phyloP scores from a whole-genome alignment of 2,888 invertebrate genomes.

The Hirtodrosophila confusa region DNA sequence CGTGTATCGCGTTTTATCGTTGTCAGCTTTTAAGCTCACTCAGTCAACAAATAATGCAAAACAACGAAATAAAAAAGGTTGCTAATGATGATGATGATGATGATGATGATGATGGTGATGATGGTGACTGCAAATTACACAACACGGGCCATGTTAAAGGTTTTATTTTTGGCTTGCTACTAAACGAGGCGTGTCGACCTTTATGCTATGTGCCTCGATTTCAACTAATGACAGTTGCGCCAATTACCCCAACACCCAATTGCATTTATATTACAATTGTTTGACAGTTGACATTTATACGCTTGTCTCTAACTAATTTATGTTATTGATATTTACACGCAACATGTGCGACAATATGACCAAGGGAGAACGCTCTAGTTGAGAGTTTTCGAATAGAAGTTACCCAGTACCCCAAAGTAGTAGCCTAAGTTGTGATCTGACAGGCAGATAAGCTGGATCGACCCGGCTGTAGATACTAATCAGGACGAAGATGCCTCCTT shows the following conservation, averaged over 20 bases:
- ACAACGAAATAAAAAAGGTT: slow-evolving; percentile 8
- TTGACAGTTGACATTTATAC: too few relatives aligned
- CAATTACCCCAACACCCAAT: slow-evolving; percentile 15
- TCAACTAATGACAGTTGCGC: slow-evolving; percentile 37
- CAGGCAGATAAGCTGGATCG: too few relatives aligned
- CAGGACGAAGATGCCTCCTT: too few relatives aligned
- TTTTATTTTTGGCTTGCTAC: slow-evolving; percentile 18
- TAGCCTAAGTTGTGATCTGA: too few relatives aligned
- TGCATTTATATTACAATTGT: too few relatives aligned
- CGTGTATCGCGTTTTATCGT: slow-evolving; percentile 27
- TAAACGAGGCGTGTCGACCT: slow-evolving; percentile 39
- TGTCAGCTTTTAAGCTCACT: slow-evolving; percentile 34
- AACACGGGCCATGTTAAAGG: slow-evolving; percentile 7
- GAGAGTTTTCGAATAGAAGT: too few relatives aligned
- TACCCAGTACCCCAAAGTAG: too few relatives aligned
- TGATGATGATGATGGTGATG: slow-evolving; percentile 15
- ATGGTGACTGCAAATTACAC: slow-evolving; percentile 11
- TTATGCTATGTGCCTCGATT: slow-evolving; percentile 25
- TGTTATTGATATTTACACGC: slow-evolving; percentile 7
- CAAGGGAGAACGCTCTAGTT: not conserved
- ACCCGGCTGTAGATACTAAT: too few relatives aligned
- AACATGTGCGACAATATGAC: slow-evolving; percentile 6
- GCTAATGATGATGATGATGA: slow-evolving; percentile 9
- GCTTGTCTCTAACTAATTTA: not conserved
- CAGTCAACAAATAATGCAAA: slow-evolving; percentile 23